Percentiles rank a stretch among this genome's conserved stretches.
Evolutionary conservation across 2,797 vertebrate species (phyloP).

Genomic region (Gallinago stenura): DNA sequence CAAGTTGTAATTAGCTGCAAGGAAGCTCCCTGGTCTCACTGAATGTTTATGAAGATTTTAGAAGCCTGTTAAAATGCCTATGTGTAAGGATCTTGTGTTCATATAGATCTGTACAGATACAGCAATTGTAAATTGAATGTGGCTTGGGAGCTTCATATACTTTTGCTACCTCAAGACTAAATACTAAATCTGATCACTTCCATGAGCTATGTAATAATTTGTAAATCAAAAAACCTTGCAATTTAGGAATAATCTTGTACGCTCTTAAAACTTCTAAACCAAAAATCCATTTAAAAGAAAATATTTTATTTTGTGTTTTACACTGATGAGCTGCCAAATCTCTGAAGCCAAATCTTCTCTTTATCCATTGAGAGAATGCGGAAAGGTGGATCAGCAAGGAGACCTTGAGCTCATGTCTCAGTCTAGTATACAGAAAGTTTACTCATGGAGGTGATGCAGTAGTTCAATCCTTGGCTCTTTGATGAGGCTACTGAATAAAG

Average conservation of each 20-base stretch:
- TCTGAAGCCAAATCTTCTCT: not conserved
- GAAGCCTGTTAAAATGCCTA: not conserved
- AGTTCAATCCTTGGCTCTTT: not conserved
- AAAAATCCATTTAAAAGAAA: not conserved
- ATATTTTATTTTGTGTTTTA: not conserved
- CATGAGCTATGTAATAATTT: not conserved
- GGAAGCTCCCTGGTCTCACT: not conserved
- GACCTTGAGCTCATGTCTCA: not conserved
- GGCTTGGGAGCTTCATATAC: not conserved
- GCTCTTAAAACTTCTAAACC: not conserved
- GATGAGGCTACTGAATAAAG: rapidly evolving
- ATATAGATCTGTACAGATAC: not conserved
- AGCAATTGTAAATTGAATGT: not conserved
- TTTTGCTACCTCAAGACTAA: not conserved
- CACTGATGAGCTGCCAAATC: not conserved
- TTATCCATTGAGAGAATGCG: not conserved
- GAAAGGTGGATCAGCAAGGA: not conserved
- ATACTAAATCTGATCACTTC: not conserved
- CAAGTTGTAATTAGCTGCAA: not conserved
- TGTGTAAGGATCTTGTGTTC: not conserved
- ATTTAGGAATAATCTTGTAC: not conserved
- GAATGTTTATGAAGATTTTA: not conserved
- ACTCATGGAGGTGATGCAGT: not conserved
- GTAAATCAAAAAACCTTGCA: not conserved
- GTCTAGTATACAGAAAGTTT: not conserved